Evolutionary conservation across 2,888 invertebrate species (phyloP), one percentile per base, ranked within the genome.

Genomic region (Polyploca ridens): DNA sequence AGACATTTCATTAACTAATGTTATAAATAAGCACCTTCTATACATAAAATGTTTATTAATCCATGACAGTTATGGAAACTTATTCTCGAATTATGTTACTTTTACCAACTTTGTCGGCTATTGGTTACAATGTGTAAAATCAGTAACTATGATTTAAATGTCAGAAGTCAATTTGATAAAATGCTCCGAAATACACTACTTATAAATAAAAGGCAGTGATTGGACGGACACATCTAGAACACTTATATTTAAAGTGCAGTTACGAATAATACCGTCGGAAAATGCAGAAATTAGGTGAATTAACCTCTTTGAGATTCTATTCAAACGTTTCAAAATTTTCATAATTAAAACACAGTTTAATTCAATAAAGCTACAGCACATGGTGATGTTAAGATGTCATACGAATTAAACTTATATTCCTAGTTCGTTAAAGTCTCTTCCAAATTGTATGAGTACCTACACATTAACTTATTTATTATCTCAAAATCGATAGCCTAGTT

Each of bases 161-260:
- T 49, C 7, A 49, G 49, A 7, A 16, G n/a, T 49, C n/a, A 7
- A 14, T 54, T 54, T 54, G 54, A 61, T 59, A 65, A 65, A 68
- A 61, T 58, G 41, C 62, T 69, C 64, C 19, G 63, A 65, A 66
- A 68, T 62, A 35, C 62, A 33, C 49, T 66, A 70, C 66, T 60
- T 63, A 64, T 60, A 63, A 77, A 54, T 19, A 19, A 54, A 41
- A 54, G 54, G 54, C 54, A 72, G 49, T 64, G 58, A 49, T 63
- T 35, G 35, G 38, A 60, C 35, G 35, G 59, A 60, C 35, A 33
- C 35, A 38, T 38, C 16, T 41, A 41, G 11, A 60, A 11, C 35
- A 19, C 59, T 58, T 33, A 35, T 14, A 13, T 27, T 4, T 58
- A 58, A 58, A n/a, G 14, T 58, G 54, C 54, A 54, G 10, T n/a